Evolutionary conservation across 2,888 invertebrate genomes (phyloP).

Genomic region (Cephus rjabovi): DNA sequence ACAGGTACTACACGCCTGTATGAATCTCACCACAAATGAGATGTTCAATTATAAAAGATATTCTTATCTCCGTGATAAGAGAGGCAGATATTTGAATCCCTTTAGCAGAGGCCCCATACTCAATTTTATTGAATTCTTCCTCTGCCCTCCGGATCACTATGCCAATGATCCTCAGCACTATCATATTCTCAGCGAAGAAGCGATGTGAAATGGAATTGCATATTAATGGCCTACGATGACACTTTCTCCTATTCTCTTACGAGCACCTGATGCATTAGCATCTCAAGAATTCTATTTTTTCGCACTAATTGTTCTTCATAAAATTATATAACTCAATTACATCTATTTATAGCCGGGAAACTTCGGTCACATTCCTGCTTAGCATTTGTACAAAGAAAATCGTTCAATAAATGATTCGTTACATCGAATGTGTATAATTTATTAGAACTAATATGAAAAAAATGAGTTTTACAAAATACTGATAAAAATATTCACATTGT

Average conservation of each 20-base stretch:
- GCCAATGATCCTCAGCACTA: slow-evolving; percentile 74
- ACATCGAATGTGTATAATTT: slow-evolving; percentile 35
- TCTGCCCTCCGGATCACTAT: slow-evolving; percentile 83
- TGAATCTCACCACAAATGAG: slow-evolving; percentile 95
- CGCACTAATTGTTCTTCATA: background rate
- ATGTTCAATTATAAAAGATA: slow-evolving; percentile 95
- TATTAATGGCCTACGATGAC: background rate
- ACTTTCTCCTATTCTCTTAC: background rate
- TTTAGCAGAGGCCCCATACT: slow-evolving; percentile 89
- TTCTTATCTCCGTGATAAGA: slow-evolving; percentile 88
- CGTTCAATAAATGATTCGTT: slow-evolving; percentile 37
- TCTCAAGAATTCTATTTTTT: background rate
- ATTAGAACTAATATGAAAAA: slow-evolving; percentile 25
- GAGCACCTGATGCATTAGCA: too few species aligned
- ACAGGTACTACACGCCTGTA: slow-evolving; percentile 89
- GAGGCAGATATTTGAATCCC: slow-evolving; percentile 90
- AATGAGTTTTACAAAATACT: slow-evolving; percentile 37
- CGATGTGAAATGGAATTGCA: slow-evolving; percentile 36
- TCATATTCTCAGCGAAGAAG: slow-evolving; percentile 76
- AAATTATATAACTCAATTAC: background rate
- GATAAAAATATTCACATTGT: slow-evolving; percentile 24
- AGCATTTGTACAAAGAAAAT: background rate
- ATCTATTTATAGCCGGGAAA: background rate
- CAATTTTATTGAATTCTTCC: slow-evolving; percentile 91
- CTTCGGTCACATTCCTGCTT: too few species aligned